Conservation (phyloP, 1,140 invertebrate genomes). For the Lordiphosa stackelbergi region DNA sequence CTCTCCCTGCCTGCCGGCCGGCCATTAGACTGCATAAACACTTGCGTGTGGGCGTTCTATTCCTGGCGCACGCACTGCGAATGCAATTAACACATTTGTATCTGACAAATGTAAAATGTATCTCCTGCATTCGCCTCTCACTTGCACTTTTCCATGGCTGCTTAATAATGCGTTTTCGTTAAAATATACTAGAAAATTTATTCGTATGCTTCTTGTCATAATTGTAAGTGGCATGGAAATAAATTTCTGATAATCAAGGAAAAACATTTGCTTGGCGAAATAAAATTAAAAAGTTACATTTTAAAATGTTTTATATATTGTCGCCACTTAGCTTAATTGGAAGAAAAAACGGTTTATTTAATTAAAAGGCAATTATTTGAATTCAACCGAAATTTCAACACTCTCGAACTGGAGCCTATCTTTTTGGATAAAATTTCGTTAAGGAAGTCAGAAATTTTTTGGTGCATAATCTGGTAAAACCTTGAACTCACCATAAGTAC, state of each 20-base stretch:
- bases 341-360: too few species aligned
- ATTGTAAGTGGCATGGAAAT: slow-evolving; percentile 21
- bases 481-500: too few species aligned
- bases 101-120: slow-evolving; percentile 71
- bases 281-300: background rate
- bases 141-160: slow-evolving; percentile 26
- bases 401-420: too few species aligned
- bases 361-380: too few species aligned
- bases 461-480: too few species aligned
- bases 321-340: too few species aligned
- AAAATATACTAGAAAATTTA: slow-evolving; percentile 29
- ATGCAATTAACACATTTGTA: slow-evolving; percentile 73
- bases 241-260: slow-evolving; percentile 16
- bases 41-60: slow-evolving; percentile 69
- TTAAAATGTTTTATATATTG: background rate
- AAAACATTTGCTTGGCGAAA: slow-evolving; percentile 2
- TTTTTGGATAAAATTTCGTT: too few species aligned
- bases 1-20: background rate
- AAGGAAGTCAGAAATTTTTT: too few species aligned
- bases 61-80: slow-evolving; percentile 62
- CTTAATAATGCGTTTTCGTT: slow-evolving; percentile 18
- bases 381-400: too few species aligned
- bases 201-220: slow-evolving; percentile 23
- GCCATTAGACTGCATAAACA: slow-evolving; percentile 28
- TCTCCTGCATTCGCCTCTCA: slow-evolving; percentile 30